Base-by-base conservation (phyloP, 2,113 vertebrate species). In the Spermophilus dauricus region DNA sequence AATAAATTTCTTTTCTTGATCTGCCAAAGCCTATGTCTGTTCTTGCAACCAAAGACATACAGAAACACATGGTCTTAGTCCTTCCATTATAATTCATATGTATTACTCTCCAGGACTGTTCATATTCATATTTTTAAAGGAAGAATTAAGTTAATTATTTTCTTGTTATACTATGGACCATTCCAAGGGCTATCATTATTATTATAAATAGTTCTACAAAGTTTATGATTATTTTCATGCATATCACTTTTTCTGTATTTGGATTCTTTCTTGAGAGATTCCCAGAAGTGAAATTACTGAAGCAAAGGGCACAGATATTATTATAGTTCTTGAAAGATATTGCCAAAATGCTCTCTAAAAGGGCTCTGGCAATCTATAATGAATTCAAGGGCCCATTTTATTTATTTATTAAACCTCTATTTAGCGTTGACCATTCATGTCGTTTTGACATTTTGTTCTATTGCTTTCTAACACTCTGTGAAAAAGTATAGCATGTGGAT, bases 211-310 rank as follows among this genome's bases (percentile, higher is more conserved):
- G 86, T 45, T 56, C 22, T 51, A 65, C 82, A 18, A 73, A 67
- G 86, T 81, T 89, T 84, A 92, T 93, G 42, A 92, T 94, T 84
- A 81, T 89, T 96, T 96, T 97, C 42, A 89, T 28, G 48, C n/a
- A 63, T 94, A 96, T 92, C 70, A 93, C 51, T 94, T 97, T 98
- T 96, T 89, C 88, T 84, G 94, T 87, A 92, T 84, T 92, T 97
- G 70, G 65, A 95, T 96, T 97, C 65, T 96, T 96, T 96, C 89
- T 65, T 86, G 56, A 93, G 81, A 96, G 84, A 95, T 86, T 96
- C 83, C 84, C 92, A 97, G 94, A 95, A 97, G 85, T 87, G 80
- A 92, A 97, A 83, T 94, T 73, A 92, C 34, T 90, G 58, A 92
- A 87, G 58, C 94, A 95, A 96, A 97, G 65, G 87, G 70, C 92